phyloP scores from a whole-genome alignment of 2,797 vertebrate genomes.

The Percopsis omiscomaycus region DNA sequence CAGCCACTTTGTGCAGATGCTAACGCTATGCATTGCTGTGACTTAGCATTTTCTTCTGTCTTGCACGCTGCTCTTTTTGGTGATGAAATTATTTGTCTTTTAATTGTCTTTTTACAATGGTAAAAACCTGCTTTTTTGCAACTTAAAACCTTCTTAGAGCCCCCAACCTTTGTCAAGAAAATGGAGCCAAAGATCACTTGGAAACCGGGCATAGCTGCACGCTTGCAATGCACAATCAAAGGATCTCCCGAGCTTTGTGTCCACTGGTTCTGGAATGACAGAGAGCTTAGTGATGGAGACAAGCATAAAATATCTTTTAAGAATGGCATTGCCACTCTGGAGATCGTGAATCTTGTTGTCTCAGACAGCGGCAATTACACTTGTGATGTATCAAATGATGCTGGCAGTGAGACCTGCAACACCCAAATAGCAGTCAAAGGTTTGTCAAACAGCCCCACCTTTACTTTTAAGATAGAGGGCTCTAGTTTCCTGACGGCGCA shows the following conservation, averaged over 20 bases:
- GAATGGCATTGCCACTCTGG: slow-evolving; percentile 83
- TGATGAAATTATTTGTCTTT: slow-evolving; percentile 12
- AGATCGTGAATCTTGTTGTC: slow-evolving; percentile 83
- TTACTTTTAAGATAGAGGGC: not conserved
- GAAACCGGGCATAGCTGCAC: slow-evolving; percentile 90
- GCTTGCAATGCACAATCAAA: slow-evolving; percentile 89
- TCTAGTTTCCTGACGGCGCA: too few species aligned
- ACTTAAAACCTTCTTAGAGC: slow-evolving; percentile 81
- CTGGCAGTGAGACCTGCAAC: slow-evolving; percentile 91
- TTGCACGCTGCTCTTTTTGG: slow-evolving; percentile 35
- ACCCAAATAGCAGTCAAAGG: slow-evolving; percentile 92
- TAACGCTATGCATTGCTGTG: slow-evolving; percentile 53
- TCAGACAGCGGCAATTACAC: slow-evolving; percentile 92
- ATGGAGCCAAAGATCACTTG: slow-evolving; percentile 91
- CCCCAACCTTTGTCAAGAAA: slow-evolving; percentile 93
- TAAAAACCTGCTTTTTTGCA: slow-evolving; percentile 41
- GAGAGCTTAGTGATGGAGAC: slow-evolving; percentile 86
- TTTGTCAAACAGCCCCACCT: slow-evolving; percentile 72
- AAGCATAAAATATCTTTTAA: slow-evolving; percentile 86
- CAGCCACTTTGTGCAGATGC: slow-evolving; percentile 36
- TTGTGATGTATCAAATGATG: slow-evolving; percentile 92
- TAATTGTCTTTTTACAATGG: slow-evolving; percentile 34
- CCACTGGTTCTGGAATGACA: slow-evolving; percentile 96
- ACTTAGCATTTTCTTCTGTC: slow-evolving; percentile 30
- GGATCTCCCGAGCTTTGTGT: slow-evolving; percentile 92